Evolutionary conservation across 1,140 invertebrate species (phyloP), one percentile per base, ranked within the genome.

Genomic region (Solenopsis invicta): DNA sequence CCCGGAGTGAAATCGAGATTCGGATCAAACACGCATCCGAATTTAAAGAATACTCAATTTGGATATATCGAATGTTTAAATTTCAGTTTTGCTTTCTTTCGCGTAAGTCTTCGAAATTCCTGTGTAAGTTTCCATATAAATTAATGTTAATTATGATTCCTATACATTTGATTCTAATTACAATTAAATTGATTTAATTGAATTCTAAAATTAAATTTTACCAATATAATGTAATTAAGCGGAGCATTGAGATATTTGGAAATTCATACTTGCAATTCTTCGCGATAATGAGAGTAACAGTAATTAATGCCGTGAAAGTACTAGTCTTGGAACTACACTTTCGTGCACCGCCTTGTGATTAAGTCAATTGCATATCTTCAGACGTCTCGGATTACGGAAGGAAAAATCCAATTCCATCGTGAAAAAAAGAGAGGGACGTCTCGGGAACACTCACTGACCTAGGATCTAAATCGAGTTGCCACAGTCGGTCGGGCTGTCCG

Each of bases 371-470:
- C 66, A 34, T 67, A 13, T 50, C 41, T 29, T 24, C 13, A 24
- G 21, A 48, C 21, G 66, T 48, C 12, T 69, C 13, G 13, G 45
- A 50, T 69, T 48, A 69, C 66, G 41, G 66, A 69, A 50, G 45
- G 41, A 69, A 69, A 69, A 69, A 21, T 50, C 2, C 0, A 69
- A 21, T 69, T 69, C 8, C 12, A 16, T 41, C 16, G 16, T 21
- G n/a, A 61, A 66, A 85, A 85, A 75, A 76, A 29, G 29, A 29
- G 29, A 29, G 29, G 29, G 29, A 29, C 29, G 29, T 2, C 29
- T 5, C 5, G 48, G 61, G 41, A 85, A 81, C 52, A 88, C 72
- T 62, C 72, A 90, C 88, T 90, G 89, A 89, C 88, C 86, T 90
- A 90, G 84, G 89, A 82, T 86, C 6, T 59, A 72, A 87, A 84